phyloP scores from a whole-genome alignment of 2,888 invertebrate species.

The Andrena hattorfiana region DNA sequence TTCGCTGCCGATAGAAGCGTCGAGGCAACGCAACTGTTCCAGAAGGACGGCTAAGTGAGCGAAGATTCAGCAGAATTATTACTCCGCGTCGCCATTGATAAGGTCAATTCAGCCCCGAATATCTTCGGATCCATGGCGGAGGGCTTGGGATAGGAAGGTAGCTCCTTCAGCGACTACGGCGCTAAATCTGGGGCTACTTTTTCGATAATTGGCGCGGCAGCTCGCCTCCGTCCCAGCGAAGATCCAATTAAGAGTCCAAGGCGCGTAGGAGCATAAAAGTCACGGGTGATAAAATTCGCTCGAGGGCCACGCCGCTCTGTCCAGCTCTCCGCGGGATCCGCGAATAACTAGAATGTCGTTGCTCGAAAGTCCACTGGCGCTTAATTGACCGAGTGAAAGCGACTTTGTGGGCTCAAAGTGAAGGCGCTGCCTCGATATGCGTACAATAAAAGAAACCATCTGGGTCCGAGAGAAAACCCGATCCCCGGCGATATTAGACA shows the following conservation, averaged over 20 bases:
- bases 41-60: too few relatives aligned
- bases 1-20: too few relatives aligned
- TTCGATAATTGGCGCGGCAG: conserved; percentile 38
- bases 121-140: too few relatives aligned
- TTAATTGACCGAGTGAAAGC: conserved; percentile 74
- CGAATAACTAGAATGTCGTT: conserved; percentile 62
- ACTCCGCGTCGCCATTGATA: too few relatives aligned
- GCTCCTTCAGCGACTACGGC: not conserved
- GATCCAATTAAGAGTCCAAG: conserved; percentile 34
- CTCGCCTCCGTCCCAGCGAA: conserved; percentile 20
- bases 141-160: too few relatives aligned
- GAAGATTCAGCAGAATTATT: too few relatives aligned
- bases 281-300: not conserved
- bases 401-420: conserved; percentile 66
- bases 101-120: too few relatives aligned
- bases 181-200: conserved; percentile 14
- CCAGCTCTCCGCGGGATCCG: conserved; percentile 41
- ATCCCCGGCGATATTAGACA: conserved; percentile 51
- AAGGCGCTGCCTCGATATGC: conserved; percentile 69
- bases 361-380: conserved; percentile 64
- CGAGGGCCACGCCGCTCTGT: not conserved
- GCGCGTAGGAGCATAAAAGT: conserved; percentile 7
- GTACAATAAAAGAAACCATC: conserved; percentile 70
- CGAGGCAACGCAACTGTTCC: too few relatives aligned
- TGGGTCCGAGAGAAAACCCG: conserved; percentile 59